Base-by-base conservation (phyloP, 1,140 invertebrate species). In the Drosophila equinoxialis region DNA sequence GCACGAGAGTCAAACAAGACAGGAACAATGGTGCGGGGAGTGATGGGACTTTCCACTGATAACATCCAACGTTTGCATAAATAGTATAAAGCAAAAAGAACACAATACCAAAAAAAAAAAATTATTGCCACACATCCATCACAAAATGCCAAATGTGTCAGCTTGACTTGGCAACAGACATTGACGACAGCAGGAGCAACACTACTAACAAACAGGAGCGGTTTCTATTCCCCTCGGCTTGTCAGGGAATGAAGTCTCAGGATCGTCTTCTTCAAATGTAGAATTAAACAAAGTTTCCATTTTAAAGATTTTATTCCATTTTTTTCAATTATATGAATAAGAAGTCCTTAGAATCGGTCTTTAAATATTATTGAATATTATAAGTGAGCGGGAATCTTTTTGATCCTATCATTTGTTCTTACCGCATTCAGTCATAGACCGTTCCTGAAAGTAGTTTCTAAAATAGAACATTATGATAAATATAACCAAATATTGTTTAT, bases 91-190 rank as follows among this genome's bases (percentile, higher is more conserved):
- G 14, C 13, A 45, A 45, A 45, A 45, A 45, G 42, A 51, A 23
- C 45, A 51, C 0, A 51, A 51, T 4, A 48, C 3, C 30, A 30
- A 48, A 17, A 17, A 20, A 45, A 51, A 51, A 51, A 51, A 77
- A 77, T 72, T 78, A 78, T 78, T 72, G 74, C 74, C 74, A 60
- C 74, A 42, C 74, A 77, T 77, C 65, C 74, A 77, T 77, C 74
- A 78, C 75, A 61, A 68, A 76, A 77, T 51, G 59, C 68, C 58
- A 77, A 71, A 73, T 73, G 70, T 78, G 65, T 78, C 74, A 71
- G 73, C 76, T 67, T 59, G 69, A 62, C n/a, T 30, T 54, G 41
- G 54, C 35, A 37, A 57, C 20, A 57, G 57, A 59, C 68, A 33
- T 42, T 30, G 62, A 61, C 62, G 65, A 57, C 58, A 70, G 70